Evolutionary conservation across 92 coral and sea anemone species (phyloP).

Genomic region (Metridium senile): DNA sequence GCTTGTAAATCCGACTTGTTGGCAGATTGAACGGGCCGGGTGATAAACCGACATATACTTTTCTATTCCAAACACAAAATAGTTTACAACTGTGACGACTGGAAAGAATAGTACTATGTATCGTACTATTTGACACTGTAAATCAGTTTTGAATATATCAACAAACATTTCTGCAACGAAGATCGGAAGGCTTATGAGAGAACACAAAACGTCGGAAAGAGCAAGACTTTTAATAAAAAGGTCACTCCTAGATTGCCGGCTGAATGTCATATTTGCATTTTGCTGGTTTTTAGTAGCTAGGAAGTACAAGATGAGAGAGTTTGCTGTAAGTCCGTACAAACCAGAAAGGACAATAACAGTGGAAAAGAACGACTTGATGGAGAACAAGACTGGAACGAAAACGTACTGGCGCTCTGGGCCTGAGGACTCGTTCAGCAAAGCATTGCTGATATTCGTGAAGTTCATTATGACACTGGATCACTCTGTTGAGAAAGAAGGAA

Average conservation of each 20-base stretch:
- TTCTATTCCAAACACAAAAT: neutral
- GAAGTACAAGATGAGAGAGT: neutral
- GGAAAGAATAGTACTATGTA: neutral
- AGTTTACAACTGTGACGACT: neutral
- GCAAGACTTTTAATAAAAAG: neutral
- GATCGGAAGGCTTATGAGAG: neutral
- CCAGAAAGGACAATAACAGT: neutral
- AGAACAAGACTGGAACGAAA: neutral
- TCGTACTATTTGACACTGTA: neutral
- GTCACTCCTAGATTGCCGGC: neutral
- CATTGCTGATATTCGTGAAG: no score
- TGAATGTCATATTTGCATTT: neutral
- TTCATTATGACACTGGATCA: no score
- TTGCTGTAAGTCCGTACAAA: neutral
- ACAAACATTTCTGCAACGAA: neutral
- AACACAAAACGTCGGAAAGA: neutral
- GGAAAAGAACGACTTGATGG: neutral
- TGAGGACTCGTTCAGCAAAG: no score
- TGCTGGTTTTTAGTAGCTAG: neutral
- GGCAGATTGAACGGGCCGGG: neutral
- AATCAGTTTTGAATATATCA: neutral
- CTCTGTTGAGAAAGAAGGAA: no score
- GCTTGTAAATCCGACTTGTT: neutral
- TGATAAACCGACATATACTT: neutral
- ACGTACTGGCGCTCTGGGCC: neutral